A percentile compares a stretch with the other conserved stretches of the same genome.
Conservation (phyloP, 2,888 invertebrate species). For the Lycia hirtaria region DNA sequence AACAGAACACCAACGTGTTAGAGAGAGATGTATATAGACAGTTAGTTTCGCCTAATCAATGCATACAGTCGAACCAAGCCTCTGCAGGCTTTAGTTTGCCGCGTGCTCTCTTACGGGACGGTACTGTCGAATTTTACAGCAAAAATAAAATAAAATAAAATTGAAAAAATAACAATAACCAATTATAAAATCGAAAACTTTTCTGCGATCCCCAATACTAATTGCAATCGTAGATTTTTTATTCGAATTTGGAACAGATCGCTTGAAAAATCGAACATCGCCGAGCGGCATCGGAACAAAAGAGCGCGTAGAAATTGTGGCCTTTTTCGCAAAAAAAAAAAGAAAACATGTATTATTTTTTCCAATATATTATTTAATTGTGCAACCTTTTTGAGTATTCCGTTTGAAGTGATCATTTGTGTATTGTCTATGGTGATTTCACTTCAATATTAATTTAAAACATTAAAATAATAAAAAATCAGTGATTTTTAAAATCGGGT, state of each 20-base stretch:
- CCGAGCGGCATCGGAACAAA: constrained; percentile 53
- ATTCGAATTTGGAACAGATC: constrained; percentile 34
- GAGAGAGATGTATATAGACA: constrained; percentile 59
- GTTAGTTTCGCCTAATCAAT: constrained; percentile 82
- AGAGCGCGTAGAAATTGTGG: constrained; percentile 59
- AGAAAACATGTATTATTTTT: background rate
- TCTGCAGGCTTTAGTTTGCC: constrained; percentile 75
- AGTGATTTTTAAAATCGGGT: constrained; percentile 2
- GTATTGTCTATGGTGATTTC: background rate
- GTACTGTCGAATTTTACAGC: constrained; percentile 49
- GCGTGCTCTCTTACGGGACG: constrained; percentile 57
- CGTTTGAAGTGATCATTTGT: constrained; percentile 1
- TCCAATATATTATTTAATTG: background rate
- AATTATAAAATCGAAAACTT: constrained; percentile 30
- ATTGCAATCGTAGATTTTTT: constrained; percentile 15
- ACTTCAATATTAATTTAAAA: background rate
- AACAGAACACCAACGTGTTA: constrained; percentile 46
- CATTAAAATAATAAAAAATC: background rate
- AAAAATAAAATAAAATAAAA: constrained; percentile 55
- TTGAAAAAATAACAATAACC: constrained; percentile 40
- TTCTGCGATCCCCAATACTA: constrained; percentile 24
- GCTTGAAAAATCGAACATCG: constrained; percentile 45
- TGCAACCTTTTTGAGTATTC: background rate
- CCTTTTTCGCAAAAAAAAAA: constrained; percentile 49
- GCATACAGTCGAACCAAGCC: constrained; percentile 71